Conservation (phyloP, 2,113 vertebrate species). For the Tupaia chinensis region DNA sequence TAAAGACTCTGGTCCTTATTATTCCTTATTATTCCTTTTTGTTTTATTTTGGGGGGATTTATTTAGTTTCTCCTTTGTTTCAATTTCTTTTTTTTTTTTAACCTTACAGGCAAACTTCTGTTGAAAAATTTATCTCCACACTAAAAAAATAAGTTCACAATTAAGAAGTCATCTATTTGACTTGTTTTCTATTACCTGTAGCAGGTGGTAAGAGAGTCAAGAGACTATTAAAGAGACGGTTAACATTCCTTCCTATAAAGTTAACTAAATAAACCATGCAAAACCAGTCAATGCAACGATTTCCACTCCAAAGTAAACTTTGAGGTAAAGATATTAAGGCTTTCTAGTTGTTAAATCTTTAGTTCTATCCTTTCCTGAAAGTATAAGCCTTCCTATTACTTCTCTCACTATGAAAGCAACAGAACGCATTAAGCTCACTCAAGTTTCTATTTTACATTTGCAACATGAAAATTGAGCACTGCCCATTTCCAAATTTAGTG, state of each 20-base stretch:
- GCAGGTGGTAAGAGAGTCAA: not conserved
- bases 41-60: too few relatives aligned
- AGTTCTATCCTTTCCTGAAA: conserved; percentile 20
- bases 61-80: too few relatives aligned
- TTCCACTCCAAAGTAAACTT: conserved; percentile 12
- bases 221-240: not conserved
- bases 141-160: not conserved
- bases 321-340: conserved; percentile 26
- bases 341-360: not conserved
- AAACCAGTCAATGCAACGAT: not conserved
- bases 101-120: conserved; percentile 12
- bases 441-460: conserved; percentile 56
- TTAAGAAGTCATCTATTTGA: conserved; percentile 4
- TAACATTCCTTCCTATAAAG: not conserved
- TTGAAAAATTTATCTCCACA: conserved; percentile 15
- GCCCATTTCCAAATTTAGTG: conserved; percentile 38
- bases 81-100: not conserved
- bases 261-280: not conserved
- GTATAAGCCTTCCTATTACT: not conserved
- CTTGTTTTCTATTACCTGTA: not conserved
- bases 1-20: too few relatives aligned
- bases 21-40: too few relatives aligned
- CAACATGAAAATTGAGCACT: conserved; percentile 53
- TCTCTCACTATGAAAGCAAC: conserved; percentile 19
- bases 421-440: conserved; percentile 35